A percentile compares a stretch with the other conserved stretches of the same genome.
Conservation (phyloP, 2,888 invertebrate species). For the Caenorhabditis sp. region DNA sequence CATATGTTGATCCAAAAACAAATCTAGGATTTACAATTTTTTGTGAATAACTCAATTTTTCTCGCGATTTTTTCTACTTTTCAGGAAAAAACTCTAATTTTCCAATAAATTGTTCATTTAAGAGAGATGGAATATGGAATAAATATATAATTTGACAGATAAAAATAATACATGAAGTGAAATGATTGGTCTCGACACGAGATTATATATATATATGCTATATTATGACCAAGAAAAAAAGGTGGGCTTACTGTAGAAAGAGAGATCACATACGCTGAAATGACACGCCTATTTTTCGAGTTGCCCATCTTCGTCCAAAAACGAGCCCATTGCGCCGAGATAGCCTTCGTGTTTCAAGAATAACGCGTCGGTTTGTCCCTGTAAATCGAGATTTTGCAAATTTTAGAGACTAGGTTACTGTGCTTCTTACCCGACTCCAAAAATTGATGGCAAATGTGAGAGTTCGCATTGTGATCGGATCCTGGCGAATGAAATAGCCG, state of each 20-base stretch:
- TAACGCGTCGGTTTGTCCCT: constrained; percentile 77
- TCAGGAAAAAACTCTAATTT: too few relatives aligned
- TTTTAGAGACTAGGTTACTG: not conserved
- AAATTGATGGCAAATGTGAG: constrained; percentile 79
- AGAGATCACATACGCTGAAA: too few relatives aligned
- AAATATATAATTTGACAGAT: too few relatives aligned
- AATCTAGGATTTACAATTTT: too few relatives aligned
- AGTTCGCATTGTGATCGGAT: constrained; percentile 79
- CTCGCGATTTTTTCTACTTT: too few relatives aligned
- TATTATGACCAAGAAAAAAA: too few relatives aligned
- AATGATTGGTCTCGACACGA: constrained; percentile 2
- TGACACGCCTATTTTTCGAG: constrained; percentile 16
- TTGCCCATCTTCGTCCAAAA: constrained; percentile 72
- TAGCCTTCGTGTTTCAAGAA: constrained; percentile 81
- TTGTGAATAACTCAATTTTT: too few relatives aligned
- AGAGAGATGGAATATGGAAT: too few relatives aligned
- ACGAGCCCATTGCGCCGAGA: constrained; percentile 80
- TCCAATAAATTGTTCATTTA: too few relatives aligned
- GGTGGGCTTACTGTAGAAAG: too few relatives aligned
- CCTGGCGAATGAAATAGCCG: constrained; percentile 80
- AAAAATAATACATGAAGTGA: too few relatives aligned
- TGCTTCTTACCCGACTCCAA: constrained; percentile 76
- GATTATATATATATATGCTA: not conserved
- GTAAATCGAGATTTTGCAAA: constrained; percentile 10
- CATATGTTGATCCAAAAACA: too few relatives aligned